phyloP scores from a whole-genome alignment of 2,888 invertebrate species.

The Thalpophila matura region DNA sequence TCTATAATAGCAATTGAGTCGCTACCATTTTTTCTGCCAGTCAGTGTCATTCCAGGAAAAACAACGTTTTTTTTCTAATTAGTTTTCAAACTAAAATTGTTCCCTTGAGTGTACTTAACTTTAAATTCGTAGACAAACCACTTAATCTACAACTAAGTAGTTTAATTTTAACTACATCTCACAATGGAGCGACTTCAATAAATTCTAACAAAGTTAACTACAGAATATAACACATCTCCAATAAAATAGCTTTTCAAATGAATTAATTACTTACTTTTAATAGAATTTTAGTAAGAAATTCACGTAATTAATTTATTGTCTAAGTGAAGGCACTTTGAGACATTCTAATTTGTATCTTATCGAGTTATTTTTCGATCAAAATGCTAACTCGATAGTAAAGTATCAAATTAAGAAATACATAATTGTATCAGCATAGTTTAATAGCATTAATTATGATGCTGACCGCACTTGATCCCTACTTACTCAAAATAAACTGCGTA shows the following conservation, averaged over 20 bases:
- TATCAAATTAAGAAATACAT: background rate
- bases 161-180: conserved; percentile 7
- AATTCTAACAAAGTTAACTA: conserved; percentile 28
- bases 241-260: conserved; percentile 12
- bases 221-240: conserved; percentile 2
- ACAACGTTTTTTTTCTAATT: no score
- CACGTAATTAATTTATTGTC: conserved; percentile 12
- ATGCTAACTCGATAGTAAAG: conserved; percentile 5
- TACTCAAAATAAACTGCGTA: no score
- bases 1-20: no score
- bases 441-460: no score
- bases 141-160: conserved; percentile 23
- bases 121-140: conserved; percentile 5
- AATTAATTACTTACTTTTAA: conserved; percentile 20
- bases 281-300: conserved; percentile 22
- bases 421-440: background rate
- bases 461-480: no score
- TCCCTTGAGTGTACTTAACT: background rate
- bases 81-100: conserved; percentile 2
- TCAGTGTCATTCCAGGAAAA: no score
- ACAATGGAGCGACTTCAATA: conserved; percentile 16
- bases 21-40: no score
- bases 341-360: conserved; percentile 2
- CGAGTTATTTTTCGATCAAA: conserved; percentile 20
- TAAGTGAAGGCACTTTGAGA: conserved; percentile 11